Evolutionary conservation across 2,888 invertebrate genomes (phyloP).

Genomic region (Eupithecia tripunctaria): DNA sequence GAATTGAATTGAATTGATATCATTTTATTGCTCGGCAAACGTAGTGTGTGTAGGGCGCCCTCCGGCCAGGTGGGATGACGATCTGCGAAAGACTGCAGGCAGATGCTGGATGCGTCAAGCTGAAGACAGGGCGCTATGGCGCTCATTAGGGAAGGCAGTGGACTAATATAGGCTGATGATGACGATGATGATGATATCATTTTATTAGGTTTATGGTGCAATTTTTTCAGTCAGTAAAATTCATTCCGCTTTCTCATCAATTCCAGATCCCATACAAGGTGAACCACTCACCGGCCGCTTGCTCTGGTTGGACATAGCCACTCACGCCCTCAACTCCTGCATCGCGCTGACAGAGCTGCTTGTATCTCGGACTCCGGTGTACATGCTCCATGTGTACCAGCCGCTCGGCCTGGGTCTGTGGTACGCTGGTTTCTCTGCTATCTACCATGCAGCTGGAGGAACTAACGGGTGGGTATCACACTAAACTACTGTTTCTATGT

Average conservation of each 20-base stretch:
- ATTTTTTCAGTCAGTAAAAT: neutral
- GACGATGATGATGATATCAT: too few relatives aligned
- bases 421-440: conserved; percentile 88
- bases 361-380: conserved; percentile 86
- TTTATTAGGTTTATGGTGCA: neutral
- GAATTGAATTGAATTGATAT: too few relatives aligned
- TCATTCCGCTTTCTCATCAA: neutral
- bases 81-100: too few relatives aligned
- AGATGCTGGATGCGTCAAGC: too few relatives aligned
- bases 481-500: neutral
- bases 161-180: too few relatives aligned
- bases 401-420: conserved; percentile 86
- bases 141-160: too few relatives aligned
- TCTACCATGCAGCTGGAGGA: conserved; percentile 91
- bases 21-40: too few relatives aligned
- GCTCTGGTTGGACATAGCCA: conserved; percentile 71
- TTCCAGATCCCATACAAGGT: conserved; percentile 38
- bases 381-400: conserved; percentile 84
- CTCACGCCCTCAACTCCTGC: conserved; percentile 87
- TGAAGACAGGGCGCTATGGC: too few relatives aligned
- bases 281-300: conserved; percentile 28
- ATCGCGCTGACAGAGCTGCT: conserved; percentile 89
- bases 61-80: too few relatives aligned
- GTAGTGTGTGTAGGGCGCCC: too few relatives aligned
- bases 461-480: conserved; percentile 85